Percentiles rank a stretch among this genome's conserved stretches.
Evolutionary conservation across 2,113 vertebrate species (phyloP).

Genomic region (Pagrus major): DNA sequence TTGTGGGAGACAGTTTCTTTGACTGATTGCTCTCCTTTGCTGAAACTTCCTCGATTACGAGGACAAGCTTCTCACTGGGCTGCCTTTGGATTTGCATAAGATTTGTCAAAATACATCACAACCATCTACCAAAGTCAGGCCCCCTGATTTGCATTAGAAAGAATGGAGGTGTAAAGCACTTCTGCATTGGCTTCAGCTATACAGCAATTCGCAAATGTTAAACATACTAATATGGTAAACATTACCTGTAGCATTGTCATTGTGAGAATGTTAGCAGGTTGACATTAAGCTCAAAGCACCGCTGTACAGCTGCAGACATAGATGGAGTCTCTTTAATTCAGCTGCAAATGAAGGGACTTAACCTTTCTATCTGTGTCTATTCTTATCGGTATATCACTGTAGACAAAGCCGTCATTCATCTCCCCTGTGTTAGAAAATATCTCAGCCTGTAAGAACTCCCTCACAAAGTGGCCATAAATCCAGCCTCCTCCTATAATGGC

Average conservation of each 20-base stretch:
- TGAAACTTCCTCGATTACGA: neutral
- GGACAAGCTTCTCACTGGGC: neutral
- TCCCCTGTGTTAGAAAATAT: constrained; percentile 9
- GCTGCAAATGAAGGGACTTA: neutral
- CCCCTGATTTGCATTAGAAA: too few species aligned
- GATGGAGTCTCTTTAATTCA: neutral
- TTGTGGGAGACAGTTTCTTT: neutral
- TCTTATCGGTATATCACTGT: neutral
- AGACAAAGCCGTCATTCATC: neutral
- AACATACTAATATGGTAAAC: too few species aligned
- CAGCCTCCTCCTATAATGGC: constrained; percentile 35
- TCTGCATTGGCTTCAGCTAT: too few species aligned
- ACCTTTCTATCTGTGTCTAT: neutral
- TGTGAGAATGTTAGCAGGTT: neutral
- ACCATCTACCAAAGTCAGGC: neutral
- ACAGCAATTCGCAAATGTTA: too few species aligned
- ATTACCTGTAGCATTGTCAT: neutral
- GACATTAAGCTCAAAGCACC: neutral
- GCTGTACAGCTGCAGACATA: neutral
- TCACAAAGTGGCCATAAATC: constrained; percentile 38
- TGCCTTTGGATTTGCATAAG: neutral
- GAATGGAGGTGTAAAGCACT: too few species aligned
- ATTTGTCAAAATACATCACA: neutral
- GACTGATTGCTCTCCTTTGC: neutral
- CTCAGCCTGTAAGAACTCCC: neutral